Conservation (phyloP, 2,113 vertebrate species). For the Lophochroa leadbeateri region DNA sequence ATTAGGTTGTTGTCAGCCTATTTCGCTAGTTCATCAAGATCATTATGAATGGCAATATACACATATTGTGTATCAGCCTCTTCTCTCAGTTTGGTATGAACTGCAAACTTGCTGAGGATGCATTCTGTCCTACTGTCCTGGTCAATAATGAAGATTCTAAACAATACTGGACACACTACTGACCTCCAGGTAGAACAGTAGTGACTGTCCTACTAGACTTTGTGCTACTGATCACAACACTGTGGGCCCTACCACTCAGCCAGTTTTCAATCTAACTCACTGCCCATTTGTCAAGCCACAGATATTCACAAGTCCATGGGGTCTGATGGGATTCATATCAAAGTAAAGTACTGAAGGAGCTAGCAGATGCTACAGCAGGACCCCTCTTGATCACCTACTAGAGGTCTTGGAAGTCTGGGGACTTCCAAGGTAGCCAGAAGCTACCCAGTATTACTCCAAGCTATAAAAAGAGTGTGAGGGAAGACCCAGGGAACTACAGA, state of each 20-base stretch:
- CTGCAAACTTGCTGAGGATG: background rate
- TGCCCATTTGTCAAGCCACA: background rate
- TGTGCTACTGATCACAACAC: background rate
- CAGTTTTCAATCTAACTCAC: background rate
- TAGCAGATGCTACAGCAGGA: background rate
- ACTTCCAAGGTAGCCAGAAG: background rate
- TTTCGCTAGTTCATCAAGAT: background rate
- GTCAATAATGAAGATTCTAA: background rate
- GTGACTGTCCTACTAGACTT: background rate
- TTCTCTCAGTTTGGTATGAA: background rate
- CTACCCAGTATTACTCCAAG: background rate
- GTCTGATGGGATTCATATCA: background rate
- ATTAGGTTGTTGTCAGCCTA: background rate
- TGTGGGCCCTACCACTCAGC: background rate
- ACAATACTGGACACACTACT: background rate
- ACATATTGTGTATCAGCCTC: background rate
- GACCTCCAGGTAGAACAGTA: background rate
- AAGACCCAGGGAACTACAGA: background rate
- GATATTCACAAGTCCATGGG: background rate
- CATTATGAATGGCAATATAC: background rate
- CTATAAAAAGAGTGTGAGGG: background rate
- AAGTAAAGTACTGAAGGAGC: background rate
- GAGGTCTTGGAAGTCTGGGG: background rate
- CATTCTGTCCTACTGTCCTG: background rate
- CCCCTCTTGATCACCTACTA: background rate